Evolutionary conservation across 2,888 invertebrate genomes (phyloP), one percentile per base, ranked within the genome.

Genomic region (Hirtodrosophila histrioides): DNA sequence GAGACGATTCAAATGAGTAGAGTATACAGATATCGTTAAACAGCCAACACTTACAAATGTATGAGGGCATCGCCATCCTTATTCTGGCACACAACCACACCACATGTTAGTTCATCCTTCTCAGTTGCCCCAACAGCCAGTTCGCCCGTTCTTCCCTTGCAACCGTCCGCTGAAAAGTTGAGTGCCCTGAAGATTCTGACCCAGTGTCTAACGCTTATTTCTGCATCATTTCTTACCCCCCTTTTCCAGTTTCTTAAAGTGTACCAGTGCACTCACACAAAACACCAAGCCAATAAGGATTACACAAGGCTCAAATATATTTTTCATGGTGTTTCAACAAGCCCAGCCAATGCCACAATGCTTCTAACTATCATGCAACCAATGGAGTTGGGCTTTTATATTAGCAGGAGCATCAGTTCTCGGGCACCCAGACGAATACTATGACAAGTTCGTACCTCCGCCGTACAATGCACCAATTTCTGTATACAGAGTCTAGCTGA

Each of bases 71-170:
- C 36, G 17, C 73, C 73, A 0, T 54, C 6, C 0, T 3, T 11
- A 12, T 53, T 55, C 27, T 44, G 39, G 44, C 72, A 73, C 4
- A 56, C 39, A 9, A 61, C 6, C 8, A 73, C 36, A 0, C 73
- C 76, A 24, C 73, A 75, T 0, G 53, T 53, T 0, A 17, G 4
- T 0, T 55, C 33, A 44, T 75, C 65, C 8, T 56, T 10, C 0
- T 49, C 7, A 4, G 24, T 36, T 4, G 41, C 45, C 7, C 73
- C 73, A 24, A 57, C 50, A 0, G 4, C 8, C 6, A 75, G 2
- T 4, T 46, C 12, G 0, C 53, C 56, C 0, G 6, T 11, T 0
- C 36, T 4, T 4, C 43, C 37, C 3, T 24, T 5, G 31, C 69
- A 70, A 2, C 69, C 69, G 1, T 57, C 27, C 0, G 6, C 70